Evolutionary conservation across 2,888 invertebrate species (phyloP), one percentile per base, ranked within the genome.

Genomic region (Zhengitettix transpicula): DNA sequence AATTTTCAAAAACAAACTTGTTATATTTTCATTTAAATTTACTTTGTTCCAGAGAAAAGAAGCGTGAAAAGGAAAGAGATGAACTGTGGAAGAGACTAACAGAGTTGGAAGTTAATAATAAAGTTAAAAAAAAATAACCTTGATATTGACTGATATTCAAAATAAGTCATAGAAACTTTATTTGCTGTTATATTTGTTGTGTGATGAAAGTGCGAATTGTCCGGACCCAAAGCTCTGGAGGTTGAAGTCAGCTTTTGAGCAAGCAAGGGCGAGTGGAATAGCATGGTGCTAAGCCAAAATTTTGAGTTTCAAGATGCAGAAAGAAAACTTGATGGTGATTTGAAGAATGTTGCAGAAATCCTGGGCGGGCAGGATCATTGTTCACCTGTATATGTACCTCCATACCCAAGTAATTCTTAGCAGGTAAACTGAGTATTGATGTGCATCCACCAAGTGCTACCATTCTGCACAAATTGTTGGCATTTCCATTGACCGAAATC

Each of bases 61-160:
- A 93, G 81, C 80, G 92, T 77, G 91, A 96, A 81, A 85, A 96
- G 80, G 91, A 98, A 81, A 80, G 95, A 75, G 93, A 94, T 75
- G 98, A 99, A 77, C 79, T 99, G 75, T 99, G 99, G 99, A 92
- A 91, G 79, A 88, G 85, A 77, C 80, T 94, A 75, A 87, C 86
- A 71, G 91, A 93, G 79, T 81, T 94, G 78, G 92, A 93, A 81
- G 79, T 89, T 7, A 73, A 71, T 67, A 70, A 65, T 65, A 68
- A 68, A 66, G 61, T 62, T 47, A 64, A 64, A 64, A 63, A 63
- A 58, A 63, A 64, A 63, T 62, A 64, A 64, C 63, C 62, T 52
- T 60, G 52, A 57, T 58, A 62, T 15, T 57, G 59, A 63, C 61
- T 64, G 63, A 63, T 64, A 60, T 61, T 60, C 57, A 56, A 61